Conservation (phyloP, 2,113 vertebrate genomes). For the Meles meles region DNA sequence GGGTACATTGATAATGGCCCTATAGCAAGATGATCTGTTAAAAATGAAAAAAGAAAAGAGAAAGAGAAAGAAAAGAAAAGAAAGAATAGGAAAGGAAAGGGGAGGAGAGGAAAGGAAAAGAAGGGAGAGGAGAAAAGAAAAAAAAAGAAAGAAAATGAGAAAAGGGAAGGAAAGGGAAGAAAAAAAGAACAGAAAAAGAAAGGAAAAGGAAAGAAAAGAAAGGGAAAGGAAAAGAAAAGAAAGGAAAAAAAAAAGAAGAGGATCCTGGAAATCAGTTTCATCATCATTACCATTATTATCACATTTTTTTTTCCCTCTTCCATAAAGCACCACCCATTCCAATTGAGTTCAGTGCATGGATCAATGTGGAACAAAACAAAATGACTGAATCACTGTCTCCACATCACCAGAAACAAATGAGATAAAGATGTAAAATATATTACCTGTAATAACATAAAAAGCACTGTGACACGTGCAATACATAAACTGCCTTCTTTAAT, state of each 20-base stretch:
- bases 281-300: background rate
- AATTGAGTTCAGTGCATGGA: background rate
- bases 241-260: background rate
- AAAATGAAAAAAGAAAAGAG: background rate
- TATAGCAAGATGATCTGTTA: background rate
- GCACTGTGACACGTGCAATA: background rate
- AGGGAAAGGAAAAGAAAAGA: background rate
- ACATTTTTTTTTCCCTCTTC: background rate
- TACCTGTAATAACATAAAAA: background rate
- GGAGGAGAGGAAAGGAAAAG: fast-evolving
- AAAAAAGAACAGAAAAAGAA: fast-evolving
- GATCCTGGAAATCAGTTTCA: background rate
- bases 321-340: background rate
- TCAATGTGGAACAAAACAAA: background rate
- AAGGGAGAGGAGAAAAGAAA: background rate
- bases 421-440: background rate
- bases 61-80: background rate
- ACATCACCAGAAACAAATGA: background rate
- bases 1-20: background rate
- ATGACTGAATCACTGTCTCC: background rate
- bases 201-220: fast-evolving
- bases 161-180: fast-evolving
- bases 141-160: fast-evolving
- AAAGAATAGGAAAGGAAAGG: no score
- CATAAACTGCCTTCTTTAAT: background rate